Conservation (phyloP, 1,140 invertebrate genomes). For the Lepidurus couesii region DNA sequence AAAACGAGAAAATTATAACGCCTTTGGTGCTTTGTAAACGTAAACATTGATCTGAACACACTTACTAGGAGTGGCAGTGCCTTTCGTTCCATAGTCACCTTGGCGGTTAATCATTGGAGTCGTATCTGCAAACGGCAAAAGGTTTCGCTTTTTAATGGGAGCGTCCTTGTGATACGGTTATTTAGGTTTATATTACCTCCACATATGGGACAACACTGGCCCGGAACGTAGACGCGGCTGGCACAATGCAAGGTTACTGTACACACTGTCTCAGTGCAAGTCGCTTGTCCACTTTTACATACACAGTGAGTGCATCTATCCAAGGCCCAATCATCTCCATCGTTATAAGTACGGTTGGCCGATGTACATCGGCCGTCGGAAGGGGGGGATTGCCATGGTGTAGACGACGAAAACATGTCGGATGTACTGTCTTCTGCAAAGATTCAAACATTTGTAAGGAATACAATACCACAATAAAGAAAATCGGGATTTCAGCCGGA, state of each 20-base stretch:
- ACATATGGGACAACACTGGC: conserved; percentile 32
- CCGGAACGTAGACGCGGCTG: conserved; percentile 26
- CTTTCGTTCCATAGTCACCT: neutral
- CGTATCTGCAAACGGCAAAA: neutral
- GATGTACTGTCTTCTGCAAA: neutral
- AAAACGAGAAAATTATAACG: neutral
- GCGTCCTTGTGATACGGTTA: neutral
- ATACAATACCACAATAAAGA: neutral
- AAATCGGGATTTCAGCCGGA: neutral
- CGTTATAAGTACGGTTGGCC: conserved; percentile 27
- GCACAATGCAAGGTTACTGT: neutral
- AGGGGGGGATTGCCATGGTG: neutral
- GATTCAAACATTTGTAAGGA: neutral
- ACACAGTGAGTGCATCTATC: conserved; percentile 27
- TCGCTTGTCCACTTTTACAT: conserved; percentile 28
- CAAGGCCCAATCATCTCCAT: conserved; percentile 30
- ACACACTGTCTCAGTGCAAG: conserved; percentile 32
- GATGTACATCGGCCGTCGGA: neutral
- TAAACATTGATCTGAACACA: neutral
- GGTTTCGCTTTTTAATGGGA: neutral
- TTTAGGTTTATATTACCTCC: neutral
- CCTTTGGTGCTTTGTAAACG: neutral
- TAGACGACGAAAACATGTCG: neutral
- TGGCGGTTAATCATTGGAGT: neutral
- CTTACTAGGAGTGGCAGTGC: neutral